Base-by-base conservation (phyloP, 2,797 vertebrate genomes). In the Semaprochilodus insignis region DNA sequence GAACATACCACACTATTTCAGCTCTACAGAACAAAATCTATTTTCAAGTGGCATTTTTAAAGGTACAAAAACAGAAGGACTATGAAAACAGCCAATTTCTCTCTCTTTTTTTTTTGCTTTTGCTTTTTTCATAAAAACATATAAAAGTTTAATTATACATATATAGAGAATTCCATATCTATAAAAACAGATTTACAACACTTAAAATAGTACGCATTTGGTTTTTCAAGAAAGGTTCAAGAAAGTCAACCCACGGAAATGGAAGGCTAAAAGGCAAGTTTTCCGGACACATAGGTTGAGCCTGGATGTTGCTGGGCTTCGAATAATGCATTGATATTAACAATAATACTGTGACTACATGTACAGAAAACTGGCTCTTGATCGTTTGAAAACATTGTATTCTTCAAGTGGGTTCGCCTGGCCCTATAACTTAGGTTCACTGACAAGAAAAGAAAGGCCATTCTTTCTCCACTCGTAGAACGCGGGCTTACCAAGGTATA, bases 61-160 rank as follows among this genome's bases (percentile, higher is more conserved):
- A 67, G 89, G 91, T 91, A 88, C 87, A 86, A 88, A 87, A 83
- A 48, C 57, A 16, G 11, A 81, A 36, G 27, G 54, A 74, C 55
- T 62, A 70, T 78, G 67, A 67, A 73, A 84, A 85, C 78, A 51
- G n/a, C n/a, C 74, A 78, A 78, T 78, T 31, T 83, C 62, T n/a
- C n/a, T n/a, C n/a, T n/a, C 87, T 78, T 60, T 31, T 36, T 74
- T 63, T 60, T 67, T 82, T 66, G 66, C 78, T 85, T 75, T 82
- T 81, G 88, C 87, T 89, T 89, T 91, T 88, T 92, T 91, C 88
- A 93, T 91, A 94, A 93, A 93, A 94, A 93, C 92, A 93, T 93
- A 95, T 86, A 93, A 95, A 95, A 93, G 91, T 91, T 92, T 88
- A 89, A 89, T 91, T 91, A 91, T 90, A 31, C 31, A 31, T 31